Evolutionary conservation across 2,888 invertebrate genomes (phyloP).

Genomic region (Drepanosiphum platanoidis): DNA sequence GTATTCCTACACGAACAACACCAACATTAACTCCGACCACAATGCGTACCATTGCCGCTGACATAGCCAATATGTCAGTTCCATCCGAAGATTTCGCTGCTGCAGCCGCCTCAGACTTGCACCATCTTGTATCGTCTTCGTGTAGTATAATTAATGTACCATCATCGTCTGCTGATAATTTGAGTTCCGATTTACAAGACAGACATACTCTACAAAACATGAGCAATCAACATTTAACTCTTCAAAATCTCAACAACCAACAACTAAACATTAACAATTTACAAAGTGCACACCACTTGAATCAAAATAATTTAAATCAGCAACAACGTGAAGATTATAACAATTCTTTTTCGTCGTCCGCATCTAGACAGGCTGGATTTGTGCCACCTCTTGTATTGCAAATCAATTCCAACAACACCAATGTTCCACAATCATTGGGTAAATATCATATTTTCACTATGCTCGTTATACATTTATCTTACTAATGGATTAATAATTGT

Average conservation of each 20-base stretch:
- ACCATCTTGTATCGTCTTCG: conserved; percentile 42
- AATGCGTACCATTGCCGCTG: conserved; percentile 73
- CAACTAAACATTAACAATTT: conserved; percentile 11
- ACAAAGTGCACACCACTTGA: conserved; percentile 14
- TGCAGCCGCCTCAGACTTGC: conserved; percentile 31
- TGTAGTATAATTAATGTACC: conserved; percentile 4
- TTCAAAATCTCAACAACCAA: conserved; percentile 36
- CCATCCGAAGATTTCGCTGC: conserved; percentile 37
- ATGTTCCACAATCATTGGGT: conserved; percentile 30
- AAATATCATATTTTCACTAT: conserved; percentile 16
- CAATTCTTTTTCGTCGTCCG: conserved; percentile 30
- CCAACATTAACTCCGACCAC: conserved; percentile 93
- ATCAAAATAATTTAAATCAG: conserved; percentile 46
- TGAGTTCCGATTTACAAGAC: conserved; percentile 33
- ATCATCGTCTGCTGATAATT: background rate
- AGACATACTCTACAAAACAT: conserved; percentile 8
- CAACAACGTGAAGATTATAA: conserved; percentile 44
- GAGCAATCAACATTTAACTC: background rate
- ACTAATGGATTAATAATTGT: background rate
- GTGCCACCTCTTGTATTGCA: conserved; percentile 79
- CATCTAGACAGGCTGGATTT: conserved; percentile 76
- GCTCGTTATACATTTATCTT: background rate
- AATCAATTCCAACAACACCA: conserved; percentile 23
- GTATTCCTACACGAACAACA: conserved; percentile 91
- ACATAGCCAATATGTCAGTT: conserved; percentile 1